Percentiles rank a stretch among this genome's conserved stretches.
Conservation (phyloP, 2,888 invertebrate species). For the Busseola fusca region DNA sequence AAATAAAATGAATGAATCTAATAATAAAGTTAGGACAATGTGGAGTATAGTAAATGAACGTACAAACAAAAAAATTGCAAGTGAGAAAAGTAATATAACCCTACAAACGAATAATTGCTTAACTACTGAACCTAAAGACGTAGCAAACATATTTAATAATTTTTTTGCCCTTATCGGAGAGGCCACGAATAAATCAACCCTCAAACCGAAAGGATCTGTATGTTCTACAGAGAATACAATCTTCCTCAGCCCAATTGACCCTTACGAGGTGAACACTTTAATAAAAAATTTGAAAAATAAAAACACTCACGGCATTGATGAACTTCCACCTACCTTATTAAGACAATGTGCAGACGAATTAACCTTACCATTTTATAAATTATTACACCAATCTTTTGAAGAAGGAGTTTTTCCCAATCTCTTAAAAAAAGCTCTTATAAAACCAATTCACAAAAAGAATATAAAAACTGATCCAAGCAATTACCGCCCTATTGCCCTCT, state of each 20-base stretch:
- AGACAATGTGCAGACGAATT: too few species aligned
- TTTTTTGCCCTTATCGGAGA: constrained; percentile 7
- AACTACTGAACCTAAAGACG: constrained; percentile 1
- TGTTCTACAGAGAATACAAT: background rate
- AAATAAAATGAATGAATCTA: constrained; percentile 3
- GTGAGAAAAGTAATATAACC: background rate
- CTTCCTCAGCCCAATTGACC: constrained; percentile 1
- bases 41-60: background rate
- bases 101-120: constrained; percentile 7
- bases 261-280: background rate
- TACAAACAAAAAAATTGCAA: background rate
- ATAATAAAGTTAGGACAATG: background rate
- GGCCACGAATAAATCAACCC: background rate
- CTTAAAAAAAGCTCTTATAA: too few species aligned
- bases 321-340: too few species aligned
- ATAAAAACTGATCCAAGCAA: too few species aligned
- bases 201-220: background rate
- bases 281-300: background rate
- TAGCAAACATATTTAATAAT: constrained; percentile 10
- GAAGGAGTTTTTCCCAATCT: too few species aligned
- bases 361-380: too few species aligned
- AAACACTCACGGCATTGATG: background rate
- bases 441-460: too few species aligned
- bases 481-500: too few species aligned
- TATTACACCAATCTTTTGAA: too few species aligned